Evolutionary conservation across 1,140 invertebrate genomes (phyloP), one percentile per base, ranked within the genome.

Genomic region (Pogonomyrmex californicus): DNA sequence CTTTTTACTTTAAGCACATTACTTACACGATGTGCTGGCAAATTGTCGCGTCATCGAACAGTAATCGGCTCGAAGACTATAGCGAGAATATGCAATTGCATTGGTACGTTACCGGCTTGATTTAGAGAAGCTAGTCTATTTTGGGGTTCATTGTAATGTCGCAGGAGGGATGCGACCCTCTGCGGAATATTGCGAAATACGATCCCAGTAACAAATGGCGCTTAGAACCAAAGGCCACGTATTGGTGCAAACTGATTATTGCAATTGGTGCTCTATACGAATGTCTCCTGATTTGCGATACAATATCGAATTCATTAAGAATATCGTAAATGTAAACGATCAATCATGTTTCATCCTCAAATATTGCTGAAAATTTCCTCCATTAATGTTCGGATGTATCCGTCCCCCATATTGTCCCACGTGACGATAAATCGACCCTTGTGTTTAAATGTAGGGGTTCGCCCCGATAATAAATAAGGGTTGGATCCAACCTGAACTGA

Each of bases 381-480:
- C 75, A 90, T 90, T 85, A 90, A 85, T 85, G 56, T 62, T 23
- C 51, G n/a, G 23, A 30, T 58, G 44, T 49, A 41, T 63, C 14
- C 58, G 14, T 60, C 62, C 75, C 86, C 70, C 66, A 86, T 54
- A 63, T 79, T 76, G 58, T 70, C 14, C 36, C 33, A 82, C 7
- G n/a, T 38, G 44, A 62, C 86, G 66, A 90, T 90, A 90, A 85
- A 87, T 87, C 76, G 79, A 86, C 71, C 30, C 88, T 41, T 68
- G 68, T 30, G 75, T 70, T 87, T 70, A 47, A 71, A 90, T 90
- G 90, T 87, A 87, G 87, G 88, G 88, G 78, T 58, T 68, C 68
- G 88, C 47, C 49, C 60, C 36, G 36, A 33, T 85, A 71, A 85
- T 85, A 79, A 87, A 90, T 86, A 60, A 73, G 38, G 73, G 54